These are phyloP conservation scores for Harpalus rubripes DNA, from an alignment of 2,888 invertebrate species.

Conservation along the genomic window DNA sequence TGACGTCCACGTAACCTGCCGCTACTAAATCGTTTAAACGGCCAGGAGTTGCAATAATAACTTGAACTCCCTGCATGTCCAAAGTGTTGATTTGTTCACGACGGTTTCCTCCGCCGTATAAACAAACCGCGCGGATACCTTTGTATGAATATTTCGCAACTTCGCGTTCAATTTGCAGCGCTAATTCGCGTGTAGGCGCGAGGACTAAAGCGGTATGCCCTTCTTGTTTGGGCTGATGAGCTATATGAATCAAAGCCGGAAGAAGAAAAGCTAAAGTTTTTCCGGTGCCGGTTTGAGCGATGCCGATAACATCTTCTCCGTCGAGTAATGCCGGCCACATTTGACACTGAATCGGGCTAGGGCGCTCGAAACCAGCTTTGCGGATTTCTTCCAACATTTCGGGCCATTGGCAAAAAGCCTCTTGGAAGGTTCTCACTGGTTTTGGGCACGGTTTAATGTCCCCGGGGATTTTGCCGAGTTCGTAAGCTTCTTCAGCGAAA, in stretches of 20 bases:
- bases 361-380: slow-evolving; percentile 89
- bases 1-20: slow-evolving; percentile 85
- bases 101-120: slow-evolving; percentile 94
- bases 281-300: slow-evolving; percentile 95
- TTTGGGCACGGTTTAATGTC: slow-evolving; percentile 82
- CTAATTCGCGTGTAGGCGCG: slow-evolving; percentile 96
- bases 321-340: slow-evolving; percentile 96
- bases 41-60: slow-evolving; percentile 97
- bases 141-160: slow-evolving; percentile 92
- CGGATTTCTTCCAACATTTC: slow-evolving; percentile 90
- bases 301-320: slow-evolving; percentile 96
- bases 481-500: slow-evolving; percentile 61
- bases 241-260: slow-evolving; percentile 96
- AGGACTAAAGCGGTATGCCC: slow-evolving; percentile 94
- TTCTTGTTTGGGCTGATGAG: slow-evolving; percentile 88
- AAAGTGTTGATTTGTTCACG: slow-evolving; percentile 88
- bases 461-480: slow-evolving; percentile 68
- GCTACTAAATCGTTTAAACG: slow-evolving; percentile 93
- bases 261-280: slow-evolving; percentile 96
- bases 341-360: slow-evolving; percentile 95
- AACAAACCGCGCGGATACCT: slow-evolving; percentile 92
- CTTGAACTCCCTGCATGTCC: slow-evolving; percentile 88
- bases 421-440: slow-evolving; percentile 89
- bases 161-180: slow-evolving; percentile 95
- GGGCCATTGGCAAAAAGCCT: slow-evolving; percentile 90